Evolutionary conservation across 2,113 vertebrate genomes (phyloP).

Genomic region (Progne subis): DNA sequence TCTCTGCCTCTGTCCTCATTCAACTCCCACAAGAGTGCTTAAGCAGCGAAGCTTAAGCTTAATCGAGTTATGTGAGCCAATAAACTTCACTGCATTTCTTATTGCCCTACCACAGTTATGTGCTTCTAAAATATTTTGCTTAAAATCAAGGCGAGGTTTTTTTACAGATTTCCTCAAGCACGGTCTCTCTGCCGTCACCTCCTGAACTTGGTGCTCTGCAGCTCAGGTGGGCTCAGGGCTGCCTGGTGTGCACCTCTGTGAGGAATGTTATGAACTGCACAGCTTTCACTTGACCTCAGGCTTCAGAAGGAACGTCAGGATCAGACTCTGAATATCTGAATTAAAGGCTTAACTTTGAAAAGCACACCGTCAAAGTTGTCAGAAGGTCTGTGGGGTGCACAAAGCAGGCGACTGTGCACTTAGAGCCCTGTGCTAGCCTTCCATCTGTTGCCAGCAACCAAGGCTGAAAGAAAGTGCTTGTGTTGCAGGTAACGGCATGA

Average conservation of each 20-base stretch:
- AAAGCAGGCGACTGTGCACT: not conserved
- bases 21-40: not conserved
- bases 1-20: not conserved
- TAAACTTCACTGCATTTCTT: not conserved
- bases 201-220: not conserved
- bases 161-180: not conserved
- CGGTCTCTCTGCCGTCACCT: not conserved
- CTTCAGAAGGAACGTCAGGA: not conserved
- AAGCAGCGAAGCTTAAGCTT: constrained; percentile 9
- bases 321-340: not conserved
- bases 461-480: not conserved
- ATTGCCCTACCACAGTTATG: not conserved
- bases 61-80: not conserved
- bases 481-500: not conserved
- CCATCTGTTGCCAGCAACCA: not conserved
- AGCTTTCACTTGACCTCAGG: not conserved
- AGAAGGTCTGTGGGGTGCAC: not conserved
- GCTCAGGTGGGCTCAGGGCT: not conserved
- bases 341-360: constrained; percentile 20
- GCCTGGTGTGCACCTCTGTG: not conserved
- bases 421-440: not conserved
- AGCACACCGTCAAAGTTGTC: not conserved
- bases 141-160: not conserved
- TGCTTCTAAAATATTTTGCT: not conserved
- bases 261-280: not conserved